Conservation (phyloP, 1,140 invertebrate genomes). For the Brachionus manjavacas region DNA sequence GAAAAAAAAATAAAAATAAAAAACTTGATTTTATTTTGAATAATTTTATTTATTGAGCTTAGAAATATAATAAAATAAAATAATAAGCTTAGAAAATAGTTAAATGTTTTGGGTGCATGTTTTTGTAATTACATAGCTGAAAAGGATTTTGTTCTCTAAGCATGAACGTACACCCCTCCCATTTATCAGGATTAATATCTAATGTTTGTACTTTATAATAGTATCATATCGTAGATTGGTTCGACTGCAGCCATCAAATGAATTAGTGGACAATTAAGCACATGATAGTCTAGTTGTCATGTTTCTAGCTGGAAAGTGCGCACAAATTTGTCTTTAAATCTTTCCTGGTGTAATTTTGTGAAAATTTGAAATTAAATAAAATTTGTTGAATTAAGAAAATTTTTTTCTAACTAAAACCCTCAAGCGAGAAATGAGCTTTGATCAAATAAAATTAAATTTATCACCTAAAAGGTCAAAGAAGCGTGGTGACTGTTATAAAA, state of each 20-base stretch:
- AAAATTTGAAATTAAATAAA: background rate
- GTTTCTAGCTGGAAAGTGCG: background rate
- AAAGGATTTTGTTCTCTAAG: background rate
- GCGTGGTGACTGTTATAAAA: background rate
- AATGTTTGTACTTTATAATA: background rate
- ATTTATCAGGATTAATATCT: background rate
- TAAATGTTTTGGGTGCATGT: no score
- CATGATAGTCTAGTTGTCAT: background rate
- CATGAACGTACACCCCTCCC: background rate
- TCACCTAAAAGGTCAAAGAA: background rate
- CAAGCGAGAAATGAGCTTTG: background rate
- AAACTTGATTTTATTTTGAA: no score
- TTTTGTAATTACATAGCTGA: background rate
- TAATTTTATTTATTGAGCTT: background rate
- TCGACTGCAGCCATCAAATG: slow-evolving; percentile 20
- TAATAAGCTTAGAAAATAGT: no score
- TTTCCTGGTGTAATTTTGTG: slow-evolving; percentile 29
- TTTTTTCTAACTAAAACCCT: background rate
- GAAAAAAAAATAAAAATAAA: no score
- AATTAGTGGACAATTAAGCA: background rate
- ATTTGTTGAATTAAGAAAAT: background rate
- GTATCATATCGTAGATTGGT: slow-evolving; percentile 32
- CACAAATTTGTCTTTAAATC: background rate
- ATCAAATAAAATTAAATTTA: background rate
- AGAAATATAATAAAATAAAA: no score